phyloP scores from a whole-genome alignment of 2,888 invertebrate genomes.

The Diplazon laetatorius region DNA sequence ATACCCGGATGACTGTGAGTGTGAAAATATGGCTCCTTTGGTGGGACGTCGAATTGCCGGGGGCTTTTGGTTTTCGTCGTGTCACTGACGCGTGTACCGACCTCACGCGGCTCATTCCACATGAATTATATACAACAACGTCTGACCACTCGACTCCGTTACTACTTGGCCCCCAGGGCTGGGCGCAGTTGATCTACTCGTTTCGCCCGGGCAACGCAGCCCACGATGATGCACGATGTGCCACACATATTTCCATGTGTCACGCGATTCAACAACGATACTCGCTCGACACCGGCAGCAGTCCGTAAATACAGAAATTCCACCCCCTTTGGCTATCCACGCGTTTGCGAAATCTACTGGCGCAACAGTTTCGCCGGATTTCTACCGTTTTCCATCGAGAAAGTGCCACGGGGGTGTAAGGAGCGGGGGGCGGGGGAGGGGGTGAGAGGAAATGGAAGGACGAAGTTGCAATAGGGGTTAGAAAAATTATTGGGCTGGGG shows the following conservation, averaged over 20 bases:
- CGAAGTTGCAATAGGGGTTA: slow-evolving; percentile 37
- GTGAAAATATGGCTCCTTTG: too few relatives aligned
- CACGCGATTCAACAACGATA: slow-evolving; percentile 57
- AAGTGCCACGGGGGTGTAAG: too few relatives aligned
- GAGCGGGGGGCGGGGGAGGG: slow-evolving; percentile 49
- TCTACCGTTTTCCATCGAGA: slow-evolving; percentile 53
- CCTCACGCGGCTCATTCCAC: slow-evolving; percentile 34
- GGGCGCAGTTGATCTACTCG: slow-evolving; percentile 43
- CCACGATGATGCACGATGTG: slow-evolving; percentile 52
- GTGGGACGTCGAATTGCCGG: slow-evolving; percentile 26
- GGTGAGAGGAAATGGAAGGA: slow-evolving; percentile 18
- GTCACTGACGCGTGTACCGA: slow-evolving; percentile 38
- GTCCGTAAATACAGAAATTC: neutral
- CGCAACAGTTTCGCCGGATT: slow-evolving; percentile 61
- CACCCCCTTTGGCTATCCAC: neutral
- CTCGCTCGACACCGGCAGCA: slow-evolving; percentile 17
- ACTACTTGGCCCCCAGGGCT: slow-evolving; percentile 30
- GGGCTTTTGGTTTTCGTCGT: slow-evolving; percentile 16
- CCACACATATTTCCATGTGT: slow-evolving; percentile 47
- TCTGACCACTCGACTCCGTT: slow-evolving; percentile 50
- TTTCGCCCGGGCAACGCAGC: slow-evolving; percentile 13
- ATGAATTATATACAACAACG: slow-evolving; percentile 56
- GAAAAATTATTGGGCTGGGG: slow-evolving; percentile 65
- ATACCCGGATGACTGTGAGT: too few relatives aligned
- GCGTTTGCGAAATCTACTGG: slow-evolving; percentile 34